Conservation (phyloP, 1,140 invertebrate species). For the Dermatophagoides farinae region DNA sequence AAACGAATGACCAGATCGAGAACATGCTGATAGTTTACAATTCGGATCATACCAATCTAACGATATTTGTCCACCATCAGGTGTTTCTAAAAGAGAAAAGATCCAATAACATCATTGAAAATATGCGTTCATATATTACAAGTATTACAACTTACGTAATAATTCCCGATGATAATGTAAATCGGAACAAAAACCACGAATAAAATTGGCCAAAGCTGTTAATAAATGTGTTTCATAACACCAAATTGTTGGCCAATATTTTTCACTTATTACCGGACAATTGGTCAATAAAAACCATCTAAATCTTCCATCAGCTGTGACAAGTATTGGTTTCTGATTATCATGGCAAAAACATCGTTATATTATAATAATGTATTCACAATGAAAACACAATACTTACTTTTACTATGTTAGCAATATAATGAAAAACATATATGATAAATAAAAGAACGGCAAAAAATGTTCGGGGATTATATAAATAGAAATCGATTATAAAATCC, state of each 20-base stretch:
- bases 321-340: slow-evolving; percentile 23
- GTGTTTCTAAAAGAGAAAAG: slow-evolving; percentile 33
- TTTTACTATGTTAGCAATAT: slow-evolving; percentile 30
- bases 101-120: slow-evolving; percentile 6
- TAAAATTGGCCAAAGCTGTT: slow-evolving; percentile 50
- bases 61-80: slow-evolving; percentile 63
- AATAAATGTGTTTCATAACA: slow-evolving; percentile 60
- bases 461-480: slow-evolving; percentile 16
- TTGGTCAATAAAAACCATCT: slow-evolving; percentile 40
- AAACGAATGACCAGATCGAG: not conserved
- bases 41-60: slow-evolving; percentile 44
- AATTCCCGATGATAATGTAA: slow-evolving; percentile 38
- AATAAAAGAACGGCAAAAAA: slow-evolving; percentile 19
- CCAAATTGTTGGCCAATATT: slow-evolving; percentile 67
- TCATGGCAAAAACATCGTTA: not conserved
- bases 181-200: slow-evolving; percentile 35
- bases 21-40: slow-evolving; percentile 13
- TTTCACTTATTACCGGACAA: slow-evolving; percentile 44
- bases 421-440: slow-evolving; percentile 28
- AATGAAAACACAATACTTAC: slow-evolving; percentile 19
- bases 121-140: not conserved
- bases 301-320: slow-evolving; percentile 35
- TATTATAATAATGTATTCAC: not conserved
- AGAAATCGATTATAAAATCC: slow-evolving; percentile 5
- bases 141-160: not conserved